Evolutionary conservation across 1,140 invertebrate species (phyloP).

Genomic region (Drosophila tani): DNA sequence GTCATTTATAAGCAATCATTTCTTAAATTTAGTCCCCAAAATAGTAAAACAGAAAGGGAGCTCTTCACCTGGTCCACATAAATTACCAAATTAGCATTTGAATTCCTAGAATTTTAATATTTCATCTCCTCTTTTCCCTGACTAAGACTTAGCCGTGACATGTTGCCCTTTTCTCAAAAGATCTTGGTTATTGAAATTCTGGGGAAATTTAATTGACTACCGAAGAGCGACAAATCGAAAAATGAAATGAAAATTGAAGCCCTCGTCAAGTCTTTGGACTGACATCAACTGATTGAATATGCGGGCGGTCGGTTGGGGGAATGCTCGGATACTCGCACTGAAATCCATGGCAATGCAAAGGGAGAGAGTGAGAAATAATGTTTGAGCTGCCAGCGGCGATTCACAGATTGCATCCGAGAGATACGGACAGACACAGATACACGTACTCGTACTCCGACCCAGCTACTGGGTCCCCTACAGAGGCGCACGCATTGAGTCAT

Average conservation of each 20-base stretch:
- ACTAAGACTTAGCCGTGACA: slow-evolving; percentile 17
- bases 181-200: slow-evolving; percentile 50
- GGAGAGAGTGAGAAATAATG: slow-evolving; percentile 8
- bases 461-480: slow-evolving; percentile 19
- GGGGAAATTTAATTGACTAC: slow-evolving; percentile 72
- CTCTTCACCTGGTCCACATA: background rate
- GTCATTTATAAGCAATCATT: no score
- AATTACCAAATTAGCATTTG: background rate
- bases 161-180: slow-evolving; percentile 17
- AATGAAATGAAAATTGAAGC: slow-evolving; percentile 35
- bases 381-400: slow-evolving; percentile 34
- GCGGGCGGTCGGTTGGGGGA: slow-evolving; percentile 48
- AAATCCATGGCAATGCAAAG: background rate
- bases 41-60: background rate
- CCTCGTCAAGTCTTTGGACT: slow-evolving; percentile 59
- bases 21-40: no score
- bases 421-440: slow-evolving; percentile 14
- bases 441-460: background rate
- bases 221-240: slow-evolving; percentile 43
- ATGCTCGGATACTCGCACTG: background rate
- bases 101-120: background rate
- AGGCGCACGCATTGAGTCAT: slow-evolving; percentile 63
- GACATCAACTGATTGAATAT: slow-evolving; percentile 74
- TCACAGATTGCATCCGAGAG: slow-evolving; percentile 43
- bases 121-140: no score